Conservation (phyloP, 2,888 invertebrate species). For the Molorchus minor region DNA sequence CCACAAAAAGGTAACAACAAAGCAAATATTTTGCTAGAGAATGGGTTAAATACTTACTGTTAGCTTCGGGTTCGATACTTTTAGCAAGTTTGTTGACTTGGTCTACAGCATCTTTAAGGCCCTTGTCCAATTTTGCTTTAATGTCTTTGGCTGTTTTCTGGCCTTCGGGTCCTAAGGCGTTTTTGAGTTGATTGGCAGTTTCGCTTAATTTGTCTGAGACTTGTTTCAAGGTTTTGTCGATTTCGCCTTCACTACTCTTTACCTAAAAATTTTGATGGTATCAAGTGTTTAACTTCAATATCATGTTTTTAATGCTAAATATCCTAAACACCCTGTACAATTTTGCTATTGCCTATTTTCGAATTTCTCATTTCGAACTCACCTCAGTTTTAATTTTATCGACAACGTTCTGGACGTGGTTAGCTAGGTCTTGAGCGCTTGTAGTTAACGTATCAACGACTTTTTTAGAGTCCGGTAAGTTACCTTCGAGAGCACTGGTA, state of each 20-base stretch:
- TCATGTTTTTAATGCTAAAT: too few species aligned
- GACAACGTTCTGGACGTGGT: conserved; percentile 49
- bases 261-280: too few species aligned
- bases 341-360: too few species aligned
- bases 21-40: too few species aligned
- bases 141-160: conserved; percentile 54
- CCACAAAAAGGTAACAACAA: not conserved
- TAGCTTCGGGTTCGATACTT: conserved; percentile 54
- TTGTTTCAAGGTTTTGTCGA: conserved; percentile 52
- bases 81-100: conserved; percentile 55
- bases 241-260: conserved; percentile 48
- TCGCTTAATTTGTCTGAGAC: conserved; percentile 52
- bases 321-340: too few species aligned
- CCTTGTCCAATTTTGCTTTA: conserved; percentile 53
- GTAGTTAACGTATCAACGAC: conserved; percentile 50
- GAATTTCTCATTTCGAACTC: too few species aligned
- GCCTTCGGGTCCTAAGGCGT: conserved; percentile 54
- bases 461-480: conserved; percentile 52
- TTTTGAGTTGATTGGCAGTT: conserved; percentile 49
- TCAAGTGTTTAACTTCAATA: too few species aligned
- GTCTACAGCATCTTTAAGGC: conserved; percentile 51
- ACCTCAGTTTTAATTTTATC: conserved; percentile 54
- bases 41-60: conserved; percentile 46
- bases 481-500: conserved; percentile 46
- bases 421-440: conserved; percentile 53